Base-by-base conservation (phyloP, 1,140 invertebrate species). In the Magallana angulata region DNA sequence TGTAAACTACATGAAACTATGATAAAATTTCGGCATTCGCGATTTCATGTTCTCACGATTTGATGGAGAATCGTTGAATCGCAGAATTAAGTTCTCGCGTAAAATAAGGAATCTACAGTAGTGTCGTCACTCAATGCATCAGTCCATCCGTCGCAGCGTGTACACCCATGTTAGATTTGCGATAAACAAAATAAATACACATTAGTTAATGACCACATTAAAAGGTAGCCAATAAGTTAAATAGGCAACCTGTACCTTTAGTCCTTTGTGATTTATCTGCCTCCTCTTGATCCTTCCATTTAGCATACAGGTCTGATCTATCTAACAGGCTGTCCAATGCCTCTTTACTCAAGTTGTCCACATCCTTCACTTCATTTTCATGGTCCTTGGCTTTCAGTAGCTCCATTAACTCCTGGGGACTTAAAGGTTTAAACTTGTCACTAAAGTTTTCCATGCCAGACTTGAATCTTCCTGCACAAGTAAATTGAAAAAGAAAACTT, bases 341-440 rank as follows among this genome's bases (percentile, higher is more conserved):
- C 36, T 76, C 68, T 76, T 24, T 30, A 24, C 68, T 76, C 7
- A 76, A 30, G 68, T 76, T 76, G 11, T 76, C 68, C 68, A 76
- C 68, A 36, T 76, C 68, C 36, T 76, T 36, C 9, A 76, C 68
- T 24, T 76, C 68, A 3, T 76, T 76, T 30, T 76, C 68, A 9
- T 48, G 68, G 68, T 76, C 68, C 68, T 76, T 76, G 24, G 68
- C 68, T 24, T 76, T 76, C 18, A 76, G 92, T 18, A 96, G 91
- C 64, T 94, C 92, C 87, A 94, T 89, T 56, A 96, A 90, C 83
- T 96, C 96, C 88, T 94, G 90, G 14, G 93, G 92, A 85, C 89
- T 93, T 86, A 93, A 89, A 68, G 90, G 90, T 68, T 92, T 91
- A 4, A 91, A 82, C 16, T 88, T 90, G 24, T 90, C 89, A 58